Base-by-base conservation (phyloP, 1,140 invertebrate species). In the Nylanderia fulva region DNA sequence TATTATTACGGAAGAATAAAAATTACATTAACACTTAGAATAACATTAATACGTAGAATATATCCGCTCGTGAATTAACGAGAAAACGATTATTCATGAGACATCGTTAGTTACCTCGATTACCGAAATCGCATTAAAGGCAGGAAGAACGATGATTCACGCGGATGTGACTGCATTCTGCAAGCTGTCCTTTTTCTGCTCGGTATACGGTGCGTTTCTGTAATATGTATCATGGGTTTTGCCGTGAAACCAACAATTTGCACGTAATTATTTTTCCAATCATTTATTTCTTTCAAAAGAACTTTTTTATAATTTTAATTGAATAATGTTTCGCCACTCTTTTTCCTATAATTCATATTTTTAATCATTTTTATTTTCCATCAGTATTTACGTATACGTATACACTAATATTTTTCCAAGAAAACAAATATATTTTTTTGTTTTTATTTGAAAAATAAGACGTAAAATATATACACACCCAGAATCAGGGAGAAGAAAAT, bases 91-190 rank as follows among this genome's bases (percentile, higher is more conserved):
- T 86, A 88, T 80, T 48, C 21, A 68, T 63, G 42, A 69, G 74
- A 89, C 75, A 69, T 58, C 64, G 11, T 84, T 76, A 80, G 33
- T 52, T 24, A 66, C 63, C 58, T 39, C 74, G 39, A 52, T 13
- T 56, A 52, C 42, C 27, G 24, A 86, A 85, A 87, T 90, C 85
- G 76, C 85, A 87, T 89, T 89, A 87, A 77, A 48, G 11, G 56
- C 85, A 89, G 85, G 88, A 90, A 87, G 80, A 72, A 74, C 74
- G 88, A 72, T 90, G 88, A 90, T 85, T 90, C 88, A 90, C 61
- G n/a, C 75, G 52, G 18, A 85, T 58, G 84, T 42, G 21, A 77
- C 85, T 56, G 75, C 68, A 89, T 80, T 80, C 56, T 60, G 36
- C 61, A 29, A 58, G 39, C 75, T 80, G 68, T 69, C 66, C 71